These are phyloP conservation scores for Regulus satrapa DNA, from an alignment of 2,113 vertebrate genomes.

Conservation along the genomic window DNA sequence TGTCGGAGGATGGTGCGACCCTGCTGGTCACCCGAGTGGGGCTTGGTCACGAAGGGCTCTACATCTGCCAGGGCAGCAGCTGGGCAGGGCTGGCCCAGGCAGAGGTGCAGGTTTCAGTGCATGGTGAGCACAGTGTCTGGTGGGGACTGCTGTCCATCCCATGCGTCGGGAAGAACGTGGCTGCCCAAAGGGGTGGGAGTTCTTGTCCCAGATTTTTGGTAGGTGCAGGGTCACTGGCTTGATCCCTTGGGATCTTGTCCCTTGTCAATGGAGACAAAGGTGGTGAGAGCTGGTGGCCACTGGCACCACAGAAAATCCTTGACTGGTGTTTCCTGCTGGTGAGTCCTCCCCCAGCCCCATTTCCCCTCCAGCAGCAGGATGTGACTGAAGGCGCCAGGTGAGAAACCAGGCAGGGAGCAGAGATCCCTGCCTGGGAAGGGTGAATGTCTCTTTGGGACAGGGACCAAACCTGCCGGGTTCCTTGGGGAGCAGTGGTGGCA, in stretches of 20 bases:
- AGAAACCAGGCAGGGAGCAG: neutral
- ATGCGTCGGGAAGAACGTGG: accelerated
- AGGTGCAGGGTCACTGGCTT: neutral
- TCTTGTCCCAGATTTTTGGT: neutral
- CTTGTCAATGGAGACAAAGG: neutral
- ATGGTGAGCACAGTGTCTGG: conserved; percentile 33
- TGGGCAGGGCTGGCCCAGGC: conserved; percentile 57
- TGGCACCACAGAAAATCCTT: neutral
- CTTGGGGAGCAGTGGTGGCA: neutral
- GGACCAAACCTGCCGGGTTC: neutral
- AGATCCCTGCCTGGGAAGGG: neutral
- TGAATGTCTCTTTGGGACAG: neutral
- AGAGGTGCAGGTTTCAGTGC: conserved; percentile 63
- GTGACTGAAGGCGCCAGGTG: conserved; percentile 75
- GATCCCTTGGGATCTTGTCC: neutral
- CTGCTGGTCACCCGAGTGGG: conserved; percentile 34
- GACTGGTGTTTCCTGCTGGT: neutral
- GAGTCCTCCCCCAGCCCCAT: neutral
- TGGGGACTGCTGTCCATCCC: neutral
- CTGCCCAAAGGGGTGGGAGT: neutral
- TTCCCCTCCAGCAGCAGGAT: neutral
- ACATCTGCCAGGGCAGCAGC: conserved; percentile 67
- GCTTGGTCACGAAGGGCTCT: conserved; percentile 50
- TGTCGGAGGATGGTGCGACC: neutral
- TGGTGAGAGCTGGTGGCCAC: neutral